phyloP scores from a whole-genome alignment of 35 echinoderm and acorn worm genomes.

The Antedon bifida region DNA sequence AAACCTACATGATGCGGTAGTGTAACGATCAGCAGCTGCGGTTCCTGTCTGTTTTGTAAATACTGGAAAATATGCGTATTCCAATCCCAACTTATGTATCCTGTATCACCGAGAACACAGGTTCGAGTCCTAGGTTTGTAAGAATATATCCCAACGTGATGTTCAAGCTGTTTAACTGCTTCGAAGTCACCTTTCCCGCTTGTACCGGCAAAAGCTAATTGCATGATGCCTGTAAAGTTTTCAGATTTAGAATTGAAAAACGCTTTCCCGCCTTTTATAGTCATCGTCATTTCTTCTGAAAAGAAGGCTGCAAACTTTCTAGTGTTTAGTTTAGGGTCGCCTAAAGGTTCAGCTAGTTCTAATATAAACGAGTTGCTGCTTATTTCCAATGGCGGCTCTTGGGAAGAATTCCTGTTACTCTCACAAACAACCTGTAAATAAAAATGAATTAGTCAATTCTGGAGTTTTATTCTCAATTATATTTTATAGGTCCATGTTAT shows the following conservation, averaged over 20 bases:
- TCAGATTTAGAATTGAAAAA: constrained; percentile 6
- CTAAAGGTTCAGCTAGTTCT: constrained; percentile 50
- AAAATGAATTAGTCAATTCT: no score
- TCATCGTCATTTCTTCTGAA: constrained; percentile 50
- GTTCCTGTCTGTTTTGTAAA: constrained; percentile 20
- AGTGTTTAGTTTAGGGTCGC: constrained; percentile 1
- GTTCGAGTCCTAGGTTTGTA: constrained; percentile 67
- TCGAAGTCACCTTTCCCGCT: constrained; percentile 35
- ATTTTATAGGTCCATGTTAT: no score
- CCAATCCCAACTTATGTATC: constrained; percentile 81
- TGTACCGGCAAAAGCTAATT: constrained; percentile 56
- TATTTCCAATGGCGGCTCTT: background rate
- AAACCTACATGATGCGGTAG: constrained; percentile 67
- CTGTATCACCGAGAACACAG: constrained; percentile 39
- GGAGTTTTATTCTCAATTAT: no score
- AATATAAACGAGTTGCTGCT: constrained; percentile 40
- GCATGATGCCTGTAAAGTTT: constrained; percentile 61
- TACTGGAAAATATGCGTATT: constrained; percentile 42
- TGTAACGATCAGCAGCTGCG: constrained; percentile 36
- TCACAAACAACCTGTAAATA: background rate
- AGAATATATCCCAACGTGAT: constrained; percentile 51
- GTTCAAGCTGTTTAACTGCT: constrained; percentile 1
- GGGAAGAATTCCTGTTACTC: background rate
- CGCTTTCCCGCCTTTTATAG: constrained; percentile 11
- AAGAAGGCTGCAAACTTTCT: constrained; percentile 80